Evolutionary conservation across 2,113 vertebrate species (phyloP), one percentile per base, ranked within the genome.

Genomic region (Hippocampus mohnikei): DNA sequence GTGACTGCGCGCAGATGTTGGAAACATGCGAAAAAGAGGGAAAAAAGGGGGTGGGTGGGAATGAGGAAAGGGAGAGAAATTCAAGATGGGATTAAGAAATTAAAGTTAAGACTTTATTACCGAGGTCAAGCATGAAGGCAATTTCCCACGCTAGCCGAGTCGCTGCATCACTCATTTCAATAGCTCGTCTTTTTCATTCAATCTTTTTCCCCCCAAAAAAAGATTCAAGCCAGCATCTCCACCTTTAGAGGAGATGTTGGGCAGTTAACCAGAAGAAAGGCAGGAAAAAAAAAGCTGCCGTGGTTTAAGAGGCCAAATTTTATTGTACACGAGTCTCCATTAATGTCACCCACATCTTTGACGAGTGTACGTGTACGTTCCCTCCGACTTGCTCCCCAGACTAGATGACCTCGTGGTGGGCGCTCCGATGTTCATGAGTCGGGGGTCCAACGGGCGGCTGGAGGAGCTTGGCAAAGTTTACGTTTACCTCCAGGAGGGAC

Each of bases 381-480:
- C 3, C 5, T 53, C 6, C 67, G 37, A 12, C 72, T 33, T 8
- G 0, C 25, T 65, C 23, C 41, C 11, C 80, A 96, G 95, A 25
- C 83, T 94, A 79, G 93, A 93, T 33, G 95, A 97, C 79, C 83
- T 96, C 58, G 81, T 95, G 71, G 94, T 96, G 20, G 94, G 95
- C 1, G 95, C 95, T 0, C 95, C 95, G 0, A 85, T 95, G 84
- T 95, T 95, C 72, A 96, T 97, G 95, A 87, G 87, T 25, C 89
- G 92, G 50, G 93, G 92, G 0, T 71, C 93, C 0, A 90, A 89
- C 0, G 94, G 95, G 5, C 90, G 91, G 42, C 85, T 94, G 58
- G 94, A 95, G 85, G 95, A 97, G 78, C 90, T 95, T 76, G 95
- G 95, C 21, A 92, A 94, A 23, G 94, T 96, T 23, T 96, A 96